A percentile compares a stretch with the other conserved stretches of the same genome.
Evolutionary conservation across 2,113 vertebrate species (phyloP).

Genomic region (Furnarius figulus): DNA sequence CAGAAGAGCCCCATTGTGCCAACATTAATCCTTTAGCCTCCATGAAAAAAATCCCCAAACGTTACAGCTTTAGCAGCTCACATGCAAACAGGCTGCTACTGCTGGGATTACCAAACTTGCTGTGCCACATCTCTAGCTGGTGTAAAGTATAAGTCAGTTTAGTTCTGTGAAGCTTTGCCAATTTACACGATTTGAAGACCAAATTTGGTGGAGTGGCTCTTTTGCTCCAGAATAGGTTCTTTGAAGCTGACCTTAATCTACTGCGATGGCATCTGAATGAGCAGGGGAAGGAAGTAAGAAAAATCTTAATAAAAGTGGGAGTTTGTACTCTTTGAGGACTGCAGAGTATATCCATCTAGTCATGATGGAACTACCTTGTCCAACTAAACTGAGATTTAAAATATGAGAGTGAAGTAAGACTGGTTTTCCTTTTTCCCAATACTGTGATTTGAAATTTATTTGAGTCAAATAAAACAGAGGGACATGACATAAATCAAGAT

Average conservation of each 20-base stretch:
- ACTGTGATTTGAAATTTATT: neutral
- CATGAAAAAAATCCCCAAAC: neutral
- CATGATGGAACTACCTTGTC: neutral
- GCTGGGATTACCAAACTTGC: neutral
- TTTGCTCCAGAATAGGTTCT: neutral
- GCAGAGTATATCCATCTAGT: neutral
- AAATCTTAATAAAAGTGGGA: neutral
- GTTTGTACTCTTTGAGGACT: neutral
- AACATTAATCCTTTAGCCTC: neutral
- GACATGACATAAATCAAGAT: neutral
- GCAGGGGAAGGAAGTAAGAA: neutral
- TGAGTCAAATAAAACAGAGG: neutral
- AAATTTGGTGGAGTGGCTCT: neutral
- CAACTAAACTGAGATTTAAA: neutral
- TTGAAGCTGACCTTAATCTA: neutral
- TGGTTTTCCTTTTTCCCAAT: neutral
- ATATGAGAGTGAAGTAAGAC: neutral
- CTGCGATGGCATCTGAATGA: neutral
- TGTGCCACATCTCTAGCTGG: neutral
- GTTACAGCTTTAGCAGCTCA: neutral
- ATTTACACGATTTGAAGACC: neutral
- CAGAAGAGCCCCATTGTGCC: accelerated
- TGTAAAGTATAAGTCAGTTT: neutral
- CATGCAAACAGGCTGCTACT: neutral
- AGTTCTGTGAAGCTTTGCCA: neutral